Evolutionary conservation across 2,888 invertebrate genomes (phyloP).

Genomic region (Drosophila mercatorum): DNA sequence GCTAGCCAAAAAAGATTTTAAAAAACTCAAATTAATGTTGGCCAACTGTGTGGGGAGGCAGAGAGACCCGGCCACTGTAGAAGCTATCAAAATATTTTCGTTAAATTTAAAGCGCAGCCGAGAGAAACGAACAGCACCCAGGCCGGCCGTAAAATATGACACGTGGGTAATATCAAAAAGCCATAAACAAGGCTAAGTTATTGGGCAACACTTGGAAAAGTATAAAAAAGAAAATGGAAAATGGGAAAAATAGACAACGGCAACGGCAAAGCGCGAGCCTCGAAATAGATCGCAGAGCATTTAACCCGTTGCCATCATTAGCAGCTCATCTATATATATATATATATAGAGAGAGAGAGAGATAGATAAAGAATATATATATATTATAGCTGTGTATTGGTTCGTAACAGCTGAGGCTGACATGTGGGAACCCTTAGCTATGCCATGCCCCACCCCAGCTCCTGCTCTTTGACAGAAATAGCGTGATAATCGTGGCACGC

Average conservation of each 20-base stretch:
- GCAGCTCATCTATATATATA: conserved; percentile 60
- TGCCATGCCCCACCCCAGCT: background rate
- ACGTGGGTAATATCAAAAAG: conserved; percentile 69
- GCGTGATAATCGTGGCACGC: conserved; percentile 81
- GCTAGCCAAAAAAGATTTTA: conserved; percentile 12
- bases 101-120: conserved; percentile 43
- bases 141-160: conserved; percentile 68
- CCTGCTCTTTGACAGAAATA: conserved; percentile 70
- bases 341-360: background rate
- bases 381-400: background rate
- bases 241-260: conserved; percentile 7
- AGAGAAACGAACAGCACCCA: conserved; percentile 18
- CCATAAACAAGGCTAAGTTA: conserved; percentile 73
- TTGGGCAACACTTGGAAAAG: conserved; percentile 64
- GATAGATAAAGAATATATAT: background rate
- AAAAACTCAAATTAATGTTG: conserved; percentile 17
- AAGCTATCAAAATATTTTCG: conserved; percentile 61
- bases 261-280: conserved; percentile 22
- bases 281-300: conserved; percentile 66
- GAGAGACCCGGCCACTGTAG: conserved; percentile 3
- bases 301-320: conserved; percentile 79
- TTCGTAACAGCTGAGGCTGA: conserved; percentile 63
- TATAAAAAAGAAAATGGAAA: conserved; percentile 36
- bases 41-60: conserved; percentile 17
- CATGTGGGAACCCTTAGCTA: conserved; percentile 54